A percentile compares a stretch with the other conserved stretches of the same genome.
Evolutionary conservation across 2,113 vertebrate genomes (phyloP).

Genomic region (Notothenia coriiceps): DNA sequence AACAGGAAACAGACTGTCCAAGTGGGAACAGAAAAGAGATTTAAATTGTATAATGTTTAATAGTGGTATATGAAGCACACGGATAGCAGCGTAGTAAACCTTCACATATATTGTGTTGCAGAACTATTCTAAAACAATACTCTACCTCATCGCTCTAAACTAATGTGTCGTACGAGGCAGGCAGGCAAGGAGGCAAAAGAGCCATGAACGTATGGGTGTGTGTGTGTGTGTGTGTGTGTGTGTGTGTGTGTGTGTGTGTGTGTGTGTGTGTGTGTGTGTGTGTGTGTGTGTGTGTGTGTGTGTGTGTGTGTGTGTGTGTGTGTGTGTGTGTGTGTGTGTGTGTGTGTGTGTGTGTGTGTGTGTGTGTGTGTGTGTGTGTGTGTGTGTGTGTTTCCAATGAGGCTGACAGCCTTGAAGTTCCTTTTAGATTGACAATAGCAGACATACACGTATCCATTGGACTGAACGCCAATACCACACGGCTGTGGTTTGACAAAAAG

Average conservation of each 20-base stretch:
- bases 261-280: slow-evolving; percentile 16
- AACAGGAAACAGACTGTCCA: neutral
- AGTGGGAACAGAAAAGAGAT: neutral
- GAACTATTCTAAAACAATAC: slow-evolving; percentile 69
- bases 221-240: slow-evolving; percentile 20
- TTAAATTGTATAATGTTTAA: neutral
- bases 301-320: slow-evolving; percentile 20
- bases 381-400: slow-evolving; percentile 37
- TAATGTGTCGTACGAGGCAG: slow-evolving; percentile 64
- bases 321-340: slow-evolving; percentile 16
- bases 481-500: slow-evolving; percentile 6
- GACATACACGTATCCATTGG: slow-evolving; percentile 37
- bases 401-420: slow-evolving; percentile 55
- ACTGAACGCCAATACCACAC: slow-evolving; percentile 40
- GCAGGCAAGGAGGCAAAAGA: slow-evolving; percentile 47
- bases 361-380: slow-evolving; percentile 23
- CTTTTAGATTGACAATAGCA: slow-evolving; percentile 62
- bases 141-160: slow-evolving; percentile 63
- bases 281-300: neutral
- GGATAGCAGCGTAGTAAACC: slow-evolving; percentile 21
- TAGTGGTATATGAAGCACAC: slow-evolving; percentile 5
- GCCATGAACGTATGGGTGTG: slow-evolving; percentile 15
- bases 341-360: slow-evolving; percentile 20
- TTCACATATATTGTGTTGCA: slow-evolving; percentile 37
- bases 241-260: slow-evolving; percentile 18